These are phyloP conservation scores for Ectobius pallidus DNA, from an alignment of 2,888 invertebrate species.

Conservation along the genomic window DNA sequence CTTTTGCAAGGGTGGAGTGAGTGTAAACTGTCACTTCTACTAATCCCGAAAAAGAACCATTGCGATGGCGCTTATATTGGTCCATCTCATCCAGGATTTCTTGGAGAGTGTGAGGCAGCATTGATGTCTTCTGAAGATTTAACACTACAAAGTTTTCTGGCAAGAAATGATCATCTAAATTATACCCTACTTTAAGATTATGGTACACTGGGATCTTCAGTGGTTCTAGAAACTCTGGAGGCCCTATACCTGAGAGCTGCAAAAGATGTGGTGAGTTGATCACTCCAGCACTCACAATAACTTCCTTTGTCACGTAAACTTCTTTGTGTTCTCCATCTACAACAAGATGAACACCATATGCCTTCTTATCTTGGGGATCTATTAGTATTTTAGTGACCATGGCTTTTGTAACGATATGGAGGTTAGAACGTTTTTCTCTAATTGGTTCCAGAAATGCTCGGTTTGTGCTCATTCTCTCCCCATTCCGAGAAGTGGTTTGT, in stretches of 20 bases:
- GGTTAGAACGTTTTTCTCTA: not conserved
- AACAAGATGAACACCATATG: not conserved
- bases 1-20: not conserved
- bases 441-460: not conserved
- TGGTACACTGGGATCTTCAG: conserved; percentile 47
- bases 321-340: not conserved
- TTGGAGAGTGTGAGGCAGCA: not conserved
- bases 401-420: not conserved
- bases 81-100: not conserved
- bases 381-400: not conserved
- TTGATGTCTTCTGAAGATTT: no score
- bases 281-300: not conserved
- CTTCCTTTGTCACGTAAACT: not conserved
- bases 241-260: no score
- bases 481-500: not conserved
- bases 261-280: conserved; percentile 56
- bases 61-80: not conserved
- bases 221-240: not conserved
- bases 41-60: not conserved
- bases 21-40: not conserved
- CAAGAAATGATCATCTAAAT: conserved; percentile 62
- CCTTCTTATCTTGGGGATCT: not conserved
- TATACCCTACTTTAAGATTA: conserved; percentile 60
- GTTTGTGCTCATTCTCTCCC: not conserved
- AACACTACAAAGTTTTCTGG: not conserved